phyloP scores from a whole-genome alignment of 2,888 invertebrate species.

The Malthinus seriepunctatus region DNA sequence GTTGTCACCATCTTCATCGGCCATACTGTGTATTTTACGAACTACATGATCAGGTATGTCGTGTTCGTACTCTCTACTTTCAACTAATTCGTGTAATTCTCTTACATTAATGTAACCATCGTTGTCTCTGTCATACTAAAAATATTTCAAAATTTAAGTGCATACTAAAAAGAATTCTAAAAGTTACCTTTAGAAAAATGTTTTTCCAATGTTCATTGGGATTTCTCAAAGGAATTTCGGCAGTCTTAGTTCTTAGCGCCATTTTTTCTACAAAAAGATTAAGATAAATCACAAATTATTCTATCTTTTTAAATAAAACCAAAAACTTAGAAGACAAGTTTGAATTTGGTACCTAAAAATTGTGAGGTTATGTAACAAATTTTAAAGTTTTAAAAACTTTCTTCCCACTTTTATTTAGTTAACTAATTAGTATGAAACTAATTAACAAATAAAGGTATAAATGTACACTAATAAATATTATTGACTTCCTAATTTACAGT shows the following conservation, averaged over 20 bases:
- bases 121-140: conserved; percentile 71
- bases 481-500: too few species aligned
- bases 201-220: conserved; percentile 58
- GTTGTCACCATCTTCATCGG: conserved; percentile 68
- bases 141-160: conserved; percentile 32
- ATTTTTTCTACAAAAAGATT: background rate
- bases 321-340: too few species aligned
- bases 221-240: conserved; percentile 23
- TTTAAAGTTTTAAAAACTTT: too few species aligned
- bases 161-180: background rate
- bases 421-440: too few species aligned
- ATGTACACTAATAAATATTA: too few species aligned
- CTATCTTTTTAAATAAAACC: too few species aligned
- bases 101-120: conserved; percentile 71
- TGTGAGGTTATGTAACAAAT: too few species aligned
- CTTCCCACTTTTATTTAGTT: too few species aligned
- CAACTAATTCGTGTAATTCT: conserved; percentile 67
- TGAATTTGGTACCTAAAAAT: too few species aligned
- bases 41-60: conserved; percentile 71
- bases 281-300: too few species aligned
- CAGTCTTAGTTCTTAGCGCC: background rate
- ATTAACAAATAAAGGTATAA: too few species aligned
- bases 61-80: conserved; percentile 62
- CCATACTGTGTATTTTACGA: conserved; percentile 66
- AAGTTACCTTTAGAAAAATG: conserved; percentile 58